Evolutionary conservation across 2,888 invertebrate species (phyloP), one percentile per base, ranked within the genome.

Genomic region (Eristalinus aeneus): DNA sequence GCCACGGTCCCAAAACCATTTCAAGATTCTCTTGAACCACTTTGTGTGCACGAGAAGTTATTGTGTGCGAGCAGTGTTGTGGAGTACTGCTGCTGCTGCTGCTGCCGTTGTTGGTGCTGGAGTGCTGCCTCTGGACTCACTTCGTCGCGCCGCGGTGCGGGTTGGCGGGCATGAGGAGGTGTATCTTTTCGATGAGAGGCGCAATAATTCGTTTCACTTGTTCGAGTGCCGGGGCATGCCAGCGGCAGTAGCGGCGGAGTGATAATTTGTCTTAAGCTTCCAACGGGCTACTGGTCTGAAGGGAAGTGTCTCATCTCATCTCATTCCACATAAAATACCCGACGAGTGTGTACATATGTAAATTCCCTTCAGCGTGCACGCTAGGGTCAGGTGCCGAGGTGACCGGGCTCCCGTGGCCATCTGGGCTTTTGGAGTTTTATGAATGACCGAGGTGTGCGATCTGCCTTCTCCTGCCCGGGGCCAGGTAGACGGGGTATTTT

Each of bases 1-100:
- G 88, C 82, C 88, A 87, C 87, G 88, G 83, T 88, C 88, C 88
- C 88, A 88, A 88, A 88, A 88, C 88, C 82, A 88, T 88, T 88
- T 88, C 82, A 69, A 86, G 86, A 86, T 82, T 82, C 86, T 77
- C 82, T 74, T 86, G 78, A 86, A 86, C 77, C 86, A 86, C 86
- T 86, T 86, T 86, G 77, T 81, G 82, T 82, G 78, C 78, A 82
- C 82, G 86, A 79, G 79, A 78, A 68, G 76, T 69, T 81, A 63
- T 61, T 64, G 74, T 84, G 39, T 75, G 79, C 65, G 75, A 61
- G 20, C 68, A 69, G 63, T 71, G 27, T 63, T 78, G 77, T 76
- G 32, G 22, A 34, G 23, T 65, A 78, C 20, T 46, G 54, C 23
- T 69, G 69, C 64, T 64, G 67, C 22, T 27, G 39, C 64, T 69